Evolutionary conservation across 2,888 invertebrate genomes (phyloP).

Genomic region (Phyllotreta striolata): DNA sequence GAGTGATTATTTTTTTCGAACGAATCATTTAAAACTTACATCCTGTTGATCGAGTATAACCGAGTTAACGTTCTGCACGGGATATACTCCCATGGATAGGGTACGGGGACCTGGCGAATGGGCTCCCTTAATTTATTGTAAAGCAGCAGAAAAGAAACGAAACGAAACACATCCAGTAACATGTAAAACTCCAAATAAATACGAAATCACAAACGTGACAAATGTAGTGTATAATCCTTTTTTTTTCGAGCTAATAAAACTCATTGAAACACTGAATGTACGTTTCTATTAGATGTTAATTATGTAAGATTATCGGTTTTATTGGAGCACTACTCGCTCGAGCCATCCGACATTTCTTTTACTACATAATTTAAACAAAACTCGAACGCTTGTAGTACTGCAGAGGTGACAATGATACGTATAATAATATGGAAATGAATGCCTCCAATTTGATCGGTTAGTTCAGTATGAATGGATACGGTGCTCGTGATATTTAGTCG

Average conservation of each 20-base stretch:
- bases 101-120: slow-evolving; percentile 92
- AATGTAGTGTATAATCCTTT: too few relatives aligned
- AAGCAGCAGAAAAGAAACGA: slow-evolving; percentile 65
- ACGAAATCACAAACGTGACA: too few relatives aligned
- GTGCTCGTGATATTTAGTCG: slow-evolving; percentile 37
- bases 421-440: slow-evolving; percentile 35
- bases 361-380: slow-evolving; percentile 1
- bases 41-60: slow-evolving; percentile 86
- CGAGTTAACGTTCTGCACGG: slow-evolving; percentile 88
- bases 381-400: slow-evolving; percentile 14
- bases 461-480: slow-evolving; percentile 35
- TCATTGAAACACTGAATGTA: too few relatives aligned
- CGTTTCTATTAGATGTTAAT: too few relatives aligned
- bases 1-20: slow-evolving; percentile 9
- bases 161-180: slow-evolving; percentile 62
- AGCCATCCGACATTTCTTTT: too few relatives aligned
- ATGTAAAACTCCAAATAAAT: slow-evolving; percentile 51
- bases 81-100: slow-evolving; percentile 89
- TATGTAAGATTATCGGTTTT: too few relatives aligned
- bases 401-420: slow-evolving; percentile 42
- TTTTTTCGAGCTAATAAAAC: too few relatives aligned
- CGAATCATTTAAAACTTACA: slow-evolving; percentile 72
- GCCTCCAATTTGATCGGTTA: slow-evolving; percentile 13
- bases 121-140: slow-evolving; percentile 74
- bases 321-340: too few relatives aligned